These are phyloP conservation scores for Amphipoea oculea DNA, from an alignment of 2,888 invertebrate species.

Conservation along the genomic window DNA sequence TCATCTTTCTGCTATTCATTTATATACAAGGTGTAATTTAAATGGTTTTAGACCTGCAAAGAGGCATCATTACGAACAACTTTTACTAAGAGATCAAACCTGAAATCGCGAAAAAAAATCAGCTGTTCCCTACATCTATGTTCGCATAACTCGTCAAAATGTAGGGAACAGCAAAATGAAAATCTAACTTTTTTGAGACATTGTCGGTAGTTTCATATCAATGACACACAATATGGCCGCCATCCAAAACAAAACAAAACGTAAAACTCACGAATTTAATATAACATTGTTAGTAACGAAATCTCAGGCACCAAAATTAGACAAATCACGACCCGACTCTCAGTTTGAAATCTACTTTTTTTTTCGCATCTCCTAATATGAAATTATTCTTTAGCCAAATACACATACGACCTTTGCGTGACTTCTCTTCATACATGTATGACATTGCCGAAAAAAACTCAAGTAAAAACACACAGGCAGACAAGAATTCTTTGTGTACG, in stretches of 20 bases:
- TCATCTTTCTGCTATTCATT: constrained; percentile 3
- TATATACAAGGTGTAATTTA: neutral
- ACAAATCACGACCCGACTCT: constrained; percentile 69
- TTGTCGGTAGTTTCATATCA: constrained; percentile 11
- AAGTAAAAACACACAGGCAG: constrained; percentile 84
- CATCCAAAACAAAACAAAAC: constrained; percentile 29
- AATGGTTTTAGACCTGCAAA: too few species aligned
- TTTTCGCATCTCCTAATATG: constrained; percentile 79
- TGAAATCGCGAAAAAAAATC: too few species aligned
- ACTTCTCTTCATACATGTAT: constrained; percentile 84
- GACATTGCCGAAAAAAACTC: constrained; percentile 85
- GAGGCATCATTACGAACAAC: too few species aligned
- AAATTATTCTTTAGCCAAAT: constrained; percentile 82
- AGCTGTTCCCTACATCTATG: too few species aligned
- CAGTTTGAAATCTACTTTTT: constrained; percentile 72
- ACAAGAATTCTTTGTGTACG: constrained; percentile 89
- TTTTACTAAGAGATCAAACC: too few species aligned
- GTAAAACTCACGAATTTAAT: constrained; percentile 37
- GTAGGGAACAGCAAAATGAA: too few species aligned
- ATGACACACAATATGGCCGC: constrained; percentile 14
- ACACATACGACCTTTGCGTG: constrained; percentile 86
- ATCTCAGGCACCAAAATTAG: constrained; percentile 65
- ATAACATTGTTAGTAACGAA: constrained; percentile 40
- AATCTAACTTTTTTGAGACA: neutral
- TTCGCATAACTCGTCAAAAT: too few species aligned